These are phyloP conservation scores for Poecilia wingei DNA, from an alignment of 2,797 vertebrate genomes.

Conservation along the genomic window DNA sequence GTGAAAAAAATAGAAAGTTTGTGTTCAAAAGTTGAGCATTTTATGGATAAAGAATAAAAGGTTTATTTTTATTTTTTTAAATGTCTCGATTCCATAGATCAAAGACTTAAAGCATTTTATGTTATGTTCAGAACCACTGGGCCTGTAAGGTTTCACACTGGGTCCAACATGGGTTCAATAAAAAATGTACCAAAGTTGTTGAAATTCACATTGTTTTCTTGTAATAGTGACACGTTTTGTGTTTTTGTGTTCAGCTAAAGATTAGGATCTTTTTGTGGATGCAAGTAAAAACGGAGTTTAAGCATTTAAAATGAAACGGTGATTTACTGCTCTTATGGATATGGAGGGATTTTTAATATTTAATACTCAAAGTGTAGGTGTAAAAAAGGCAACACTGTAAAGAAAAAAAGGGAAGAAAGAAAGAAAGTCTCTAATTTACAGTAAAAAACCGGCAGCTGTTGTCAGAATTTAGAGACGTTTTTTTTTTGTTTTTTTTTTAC, in stretches of 20 bases:
- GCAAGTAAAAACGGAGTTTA: background rate
- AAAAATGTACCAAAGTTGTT: background rate
- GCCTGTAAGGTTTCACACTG: background rate
- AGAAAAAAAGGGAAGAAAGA: background rate
- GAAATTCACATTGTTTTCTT: background rate
- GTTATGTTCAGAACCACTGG: background rate
- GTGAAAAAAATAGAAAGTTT: background rate
- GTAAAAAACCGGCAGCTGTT: no score
- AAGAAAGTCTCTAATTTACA: no score
- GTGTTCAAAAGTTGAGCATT: background rate
- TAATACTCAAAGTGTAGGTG: background rate
- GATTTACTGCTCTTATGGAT: background rate
- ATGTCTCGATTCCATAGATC: background rate
- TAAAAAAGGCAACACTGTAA: background rate
- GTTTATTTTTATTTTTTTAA: background rate
- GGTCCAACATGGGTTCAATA: background rate
- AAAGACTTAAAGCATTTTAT: background rate
- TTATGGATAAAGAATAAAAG: background rate
- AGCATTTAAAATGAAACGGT: background rate
- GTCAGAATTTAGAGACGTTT: no score
- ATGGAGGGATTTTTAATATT: background rate
- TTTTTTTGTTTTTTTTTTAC: no score
- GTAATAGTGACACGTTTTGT: background rate
- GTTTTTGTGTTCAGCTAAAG: background rate
- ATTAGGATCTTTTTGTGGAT: background rate